These are phyloP conservation scores for Trachelus iudaicus DNA, from an alignment of 2,888 invertebrate species.

Conservation along the genomic window DNA sequence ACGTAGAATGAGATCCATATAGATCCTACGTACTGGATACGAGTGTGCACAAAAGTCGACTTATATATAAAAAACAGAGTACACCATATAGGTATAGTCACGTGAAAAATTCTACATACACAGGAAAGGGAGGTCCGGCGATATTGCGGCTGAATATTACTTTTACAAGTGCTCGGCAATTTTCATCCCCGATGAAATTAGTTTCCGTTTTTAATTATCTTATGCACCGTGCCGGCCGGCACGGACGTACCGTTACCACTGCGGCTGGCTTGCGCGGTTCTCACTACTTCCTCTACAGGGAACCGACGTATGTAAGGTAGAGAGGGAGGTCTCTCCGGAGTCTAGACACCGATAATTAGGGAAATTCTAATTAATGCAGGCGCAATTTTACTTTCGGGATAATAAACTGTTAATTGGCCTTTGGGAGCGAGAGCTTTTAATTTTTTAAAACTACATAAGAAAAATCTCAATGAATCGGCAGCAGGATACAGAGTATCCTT, in stretches of 20 bases:
- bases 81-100: too few relatives aligned
- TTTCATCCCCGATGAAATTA: constrained; percentile 40
- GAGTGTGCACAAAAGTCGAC: too few relatives aligned
- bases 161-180: constrained; percentile 32
- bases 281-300: neutral
- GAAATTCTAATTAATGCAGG: constrained; percentile 2
- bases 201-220: constrained; percentile 47
- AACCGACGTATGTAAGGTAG: neutral
- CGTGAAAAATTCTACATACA: too few relatives aligned
- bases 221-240: neutral
- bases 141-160: constrained; percentile 35
- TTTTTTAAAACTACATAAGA: too few relatives aligned
- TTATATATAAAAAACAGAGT: too few relatives aligned
- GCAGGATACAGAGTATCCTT: too few relatives aligned
- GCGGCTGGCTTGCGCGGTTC: neutral
- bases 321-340: neutral
- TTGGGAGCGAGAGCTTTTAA: too few relatives aligned
- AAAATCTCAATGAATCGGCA: too few relatives aligned
- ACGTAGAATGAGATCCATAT: too few relatives aligned
- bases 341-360: constrained; percentile 2
- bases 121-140: neutral
- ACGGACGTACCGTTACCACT: neutral
- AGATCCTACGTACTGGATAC: too few relatives aligned
- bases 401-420: too few relatives aligned
- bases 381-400: neutral